Evolutionary conservation across 1,140 invertebrate genomes (phyloP), one percentile per base, ranked within the genome.

Genomic region (Drosophila mayri): DNA sequence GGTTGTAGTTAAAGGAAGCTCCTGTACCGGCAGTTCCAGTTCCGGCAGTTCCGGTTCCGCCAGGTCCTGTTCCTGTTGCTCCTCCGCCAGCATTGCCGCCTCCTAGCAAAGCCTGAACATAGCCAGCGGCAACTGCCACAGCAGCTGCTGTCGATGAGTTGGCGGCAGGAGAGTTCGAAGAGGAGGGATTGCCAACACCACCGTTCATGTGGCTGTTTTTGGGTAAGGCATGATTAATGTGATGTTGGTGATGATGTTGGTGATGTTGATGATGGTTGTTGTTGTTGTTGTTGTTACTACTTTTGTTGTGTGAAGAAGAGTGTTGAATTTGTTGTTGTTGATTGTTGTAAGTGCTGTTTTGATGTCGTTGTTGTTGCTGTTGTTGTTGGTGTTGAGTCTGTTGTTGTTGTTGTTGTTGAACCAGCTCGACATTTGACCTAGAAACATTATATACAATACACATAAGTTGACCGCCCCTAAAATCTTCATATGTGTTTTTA

Each of bases 391-490:
- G 71, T 79, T 55, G 75, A 46, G 35, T 68, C 64, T 65, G 82
- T 71, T 78, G 76, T 76, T 82, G 79, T 74, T 83, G 81, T 79
- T 84, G 82, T 79, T 90, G 85, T 90, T 90, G 85, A 81, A 88
- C 78, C 88, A 91, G 90, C 88, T 92, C 91, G 91, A 91, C 81
- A 92, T 90, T 91, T 76, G 87, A 92, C 91, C 91, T 92, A 92
- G 91, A 92, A 92, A 92, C 91, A 92, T 92, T 92, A 92, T 92
- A 88, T 79, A 87, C 66, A 86, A 81, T 64, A 76, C 62, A 73
- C 58, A 78, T 72, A 80, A 70, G 84, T 86, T 76, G 58, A 77
- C 72, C 76, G 58, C 67, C 72, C 65, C 66, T 37, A 40, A 54
- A 54, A 54, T 54, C 32, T 22, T 22, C 59, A 47, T 5, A 4